Evolutionary conservation across 2,888 invertebrate genomes (phyloP), one percentile per base, ranked within the genome.

Genomic region (Thera britannica): DNA sequence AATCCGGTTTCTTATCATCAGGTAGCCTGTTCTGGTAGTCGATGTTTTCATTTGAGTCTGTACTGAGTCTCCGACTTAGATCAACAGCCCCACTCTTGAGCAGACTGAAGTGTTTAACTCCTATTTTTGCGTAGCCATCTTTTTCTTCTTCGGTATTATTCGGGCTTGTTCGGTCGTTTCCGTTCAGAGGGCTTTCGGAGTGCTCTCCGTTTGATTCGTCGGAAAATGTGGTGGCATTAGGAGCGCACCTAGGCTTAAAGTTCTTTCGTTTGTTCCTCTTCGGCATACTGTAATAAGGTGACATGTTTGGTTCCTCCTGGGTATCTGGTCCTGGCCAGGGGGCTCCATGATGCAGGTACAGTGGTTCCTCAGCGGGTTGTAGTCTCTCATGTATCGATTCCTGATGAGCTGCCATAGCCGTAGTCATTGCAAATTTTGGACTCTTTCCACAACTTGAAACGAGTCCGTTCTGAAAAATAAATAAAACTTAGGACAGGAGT

Each of bases 261-360:
- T 97, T 97, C 87, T 97, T 97, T 76, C 97, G 91, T 79, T 97
- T 96, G 92, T 97, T 97, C 79, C 96, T 94, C 86, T 96, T 95
- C 72, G 95, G 95, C 84, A 93, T 90, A 76, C 94, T 94, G 81
- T 91, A 90, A 82, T 92, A 92, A 1, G 91, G 90, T 3, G 93
- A 89, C 82, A 90, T 79, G 82, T 85, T 87, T 75, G 87, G 89
- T 67, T 90, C 92, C 54, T 90, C 90, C 73, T 90, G 90, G 79
- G 92, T 80, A 67, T 91, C 90, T 7, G 85, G 79, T 71, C 90
- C 91, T 57, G 94, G 89, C 87, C 95, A 95, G 73, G 95, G 90
- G 71, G 94, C 89, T 76, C 94, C 95, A 87, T 94, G 94, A 74
- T 90, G 94, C 63, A 94, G 87, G 77, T 88, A 92, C 57, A 93